Percentiles rank a stretch among this genome's conserved stretches.
phyloP scores from a whole-genome alignment of 2,113 vertebrate genomes.

The Perca schrenkii region DNA sequence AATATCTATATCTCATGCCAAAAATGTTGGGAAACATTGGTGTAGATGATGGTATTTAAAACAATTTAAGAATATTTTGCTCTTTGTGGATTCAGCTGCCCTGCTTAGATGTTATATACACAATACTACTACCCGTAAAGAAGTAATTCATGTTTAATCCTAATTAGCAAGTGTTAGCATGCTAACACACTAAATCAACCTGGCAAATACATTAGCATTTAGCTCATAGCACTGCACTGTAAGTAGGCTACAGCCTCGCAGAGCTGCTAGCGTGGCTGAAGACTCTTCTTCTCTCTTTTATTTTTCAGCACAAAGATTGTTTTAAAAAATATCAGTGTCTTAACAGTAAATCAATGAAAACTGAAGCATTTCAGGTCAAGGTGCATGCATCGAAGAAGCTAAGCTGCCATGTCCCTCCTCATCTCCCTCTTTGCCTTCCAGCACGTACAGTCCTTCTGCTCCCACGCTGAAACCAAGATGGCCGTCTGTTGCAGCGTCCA shows the following conservation, averaged over 20 bases:
- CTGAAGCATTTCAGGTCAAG: constrained; percentile 3
- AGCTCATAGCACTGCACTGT: no score
- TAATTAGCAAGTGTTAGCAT: not conserved
- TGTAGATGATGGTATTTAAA: not conserved
- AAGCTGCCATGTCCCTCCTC: not conserved
- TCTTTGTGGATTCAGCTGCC: not conserved
- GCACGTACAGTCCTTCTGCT: not conserved
- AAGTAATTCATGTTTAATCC: not conserved
- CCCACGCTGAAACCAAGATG: constrained; percentile 37
- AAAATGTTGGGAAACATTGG: not conserved
- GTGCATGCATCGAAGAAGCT: constrained; percentile 1
- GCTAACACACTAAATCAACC: not conserved
- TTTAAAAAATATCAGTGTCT: not conserved
- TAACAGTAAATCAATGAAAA: not conserved
- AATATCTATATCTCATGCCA: not conserved
- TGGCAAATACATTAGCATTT: not conserved
- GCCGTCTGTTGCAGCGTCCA: constrained; percentile 6
- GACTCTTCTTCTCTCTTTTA: no score
- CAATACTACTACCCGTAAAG: not conserved
- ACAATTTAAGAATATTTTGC: not conserved
- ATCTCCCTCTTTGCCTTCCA: constrained; percentile 13
- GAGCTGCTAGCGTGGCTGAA: no score
- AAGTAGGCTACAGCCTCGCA: no score
- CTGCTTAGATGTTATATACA: not conserved
- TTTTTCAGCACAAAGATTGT: no score